A percentile compares a stretch with the other conserved stretches of the same genome.
Conservation (phyloP, 2,797 vertebrate genomes). For the Microctenopoma lineatum region DNA sequence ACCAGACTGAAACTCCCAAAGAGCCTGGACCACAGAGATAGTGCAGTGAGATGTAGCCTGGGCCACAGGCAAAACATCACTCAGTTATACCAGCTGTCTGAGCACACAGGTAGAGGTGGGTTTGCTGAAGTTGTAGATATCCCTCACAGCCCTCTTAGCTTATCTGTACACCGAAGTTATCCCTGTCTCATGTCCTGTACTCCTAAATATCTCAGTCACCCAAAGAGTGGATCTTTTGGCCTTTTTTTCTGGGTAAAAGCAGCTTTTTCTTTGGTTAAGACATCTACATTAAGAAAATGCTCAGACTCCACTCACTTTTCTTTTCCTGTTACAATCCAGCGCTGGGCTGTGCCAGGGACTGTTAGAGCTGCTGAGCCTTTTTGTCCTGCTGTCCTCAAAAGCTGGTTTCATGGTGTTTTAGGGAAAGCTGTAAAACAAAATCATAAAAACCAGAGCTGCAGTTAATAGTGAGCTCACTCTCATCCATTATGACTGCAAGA, state of each 20-base stretch:
- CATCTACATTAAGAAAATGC: conserved; percentile 31
- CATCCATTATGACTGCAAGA: conserved; percentile 72
- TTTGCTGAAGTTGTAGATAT: conserved; percentile 29
- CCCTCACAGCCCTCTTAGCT: conserved; percentile 38
- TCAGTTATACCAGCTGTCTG: conserved; percentile 38
- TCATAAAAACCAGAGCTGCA: conserved; percentile 33
- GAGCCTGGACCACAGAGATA: conserved; percentile 50
- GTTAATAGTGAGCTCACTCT: conserved; percentile 67
- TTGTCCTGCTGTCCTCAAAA: conserved; percentile 15
- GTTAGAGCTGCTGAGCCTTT: neutral
- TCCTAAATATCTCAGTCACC: conserved; percentile 41
- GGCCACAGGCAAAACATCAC: conserved; percentile 43
- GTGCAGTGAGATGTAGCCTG: conserved; percentile 17
- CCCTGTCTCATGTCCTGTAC: conserved; percentile 34
- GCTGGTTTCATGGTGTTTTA: conserved; percentile 43
- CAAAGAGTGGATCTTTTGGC: conserved; percentile 9
- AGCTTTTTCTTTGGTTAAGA: conserved; percentile 35
- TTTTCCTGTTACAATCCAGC: neutral
- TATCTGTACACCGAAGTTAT: conserved; percentile 47
- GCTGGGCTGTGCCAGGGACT: too few relatives aligned
- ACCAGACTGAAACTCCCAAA: conserved; percentile 35
- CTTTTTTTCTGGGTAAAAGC: conserved; percentile 21
- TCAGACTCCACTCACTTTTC: conserved; percentile 9
- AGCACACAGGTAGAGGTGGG: conserved; percentile 27
- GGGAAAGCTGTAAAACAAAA: conserved; percentile 50